These are phyloP conservation scores for Saimiri boliviensis DNA, from an alignment of 2,113 vertebrate species.

Conservation along the genomic window DNA sequence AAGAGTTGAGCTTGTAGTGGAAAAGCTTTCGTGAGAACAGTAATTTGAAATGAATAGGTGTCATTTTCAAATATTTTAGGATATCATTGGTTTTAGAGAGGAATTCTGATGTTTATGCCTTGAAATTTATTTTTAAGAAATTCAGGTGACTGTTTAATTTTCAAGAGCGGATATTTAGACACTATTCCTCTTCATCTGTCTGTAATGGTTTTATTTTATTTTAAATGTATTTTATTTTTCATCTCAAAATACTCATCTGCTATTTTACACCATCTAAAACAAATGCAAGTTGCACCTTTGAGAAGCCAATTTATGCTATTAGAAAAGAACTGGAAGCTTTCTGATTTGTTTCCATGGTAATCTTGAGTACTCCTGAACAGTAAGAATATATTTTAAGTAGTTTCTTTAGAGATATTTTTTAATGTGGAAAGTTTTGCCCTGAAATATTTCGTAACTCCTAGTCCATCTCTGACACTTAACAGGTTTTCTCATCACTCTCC, in stretches of 20 bases:
- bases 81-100: neutral
- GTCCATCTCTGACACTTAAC: slow-evolving; percentile 72
- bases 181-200: neutral
- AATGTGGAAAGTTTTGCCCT: slow-evolving; percentile 68
- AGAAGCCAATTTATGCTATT: neutral
- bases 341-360: slow-evolving; percentile 57
- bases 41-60: slow-evolving; percentile 41
- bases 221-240: neutral
- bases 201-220: slow-evolving; percentile 30
- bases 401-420: slow-evolving; percentile 51
- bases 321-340: slow-evolving; percentile 43
- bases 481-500: slow-evolving; percentile 73
- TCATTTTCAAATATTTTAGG: slow-evolving; percentile 32
- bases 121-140: slow-evolving; percentile 52
- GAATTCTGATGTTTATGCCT: slow-evolving; percentile 9
- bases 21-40: neutral
- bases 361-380: slow-evolving; percentile 51
- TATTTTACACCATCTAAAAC: slow-evolving; percentile 10
- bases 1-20: slow-evolving; percentile 24
- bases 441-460: slow-evolving; percentile 60
- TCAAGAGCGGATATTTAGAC: slow-evolving; percentile 4
- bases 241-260: slow-evolving; percentile 28
- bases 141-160: slow-evolving; percentile 6
- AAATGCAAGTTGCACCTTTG: neutral
- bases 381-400: slow-evolving; percentile 46